Conservation (phyloP, 64 coral and sea anemone species). For the Acropora tenuis region DNA sequence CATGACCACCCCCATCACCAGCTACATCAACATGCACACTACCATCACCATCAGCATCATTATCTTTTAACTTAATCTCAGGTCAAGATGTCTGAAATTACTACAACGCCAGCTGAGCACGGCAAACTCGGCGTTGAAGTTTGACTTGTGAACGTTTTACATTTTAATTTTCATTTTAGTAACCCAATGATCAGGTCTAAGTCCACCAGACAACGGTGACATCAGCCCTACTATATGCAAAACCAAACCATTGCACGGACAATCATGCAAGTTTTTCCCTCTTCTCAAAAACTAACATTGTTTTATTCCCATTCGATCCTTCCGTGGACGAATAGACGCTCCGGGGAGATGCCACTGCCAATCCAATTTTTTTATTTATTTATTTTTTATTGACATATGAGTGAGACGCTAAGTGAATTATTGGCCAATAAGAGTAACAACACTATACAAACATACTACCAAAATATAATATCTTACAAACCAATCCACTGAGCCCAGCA, state of each 20-base stretch:
- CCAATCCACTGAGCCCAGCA: no score
- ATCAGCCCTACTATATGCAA: slow-evolving; percentile 48
- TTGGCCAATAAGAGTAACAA: neutral
- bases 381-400: neutral
- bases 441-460: no score
- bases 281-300: neutral
- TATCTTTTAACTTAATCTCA: neutral
- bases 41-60: neutral
- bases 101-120: neutral
- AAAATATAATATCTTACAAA: no score
- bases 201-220: slow-evolving; percentile 31
- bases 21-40: neutral
- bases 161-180: slow-evolving; percentile 1
- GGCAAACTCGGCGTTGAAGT: neutral
- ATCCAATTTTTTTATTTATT: neutral
- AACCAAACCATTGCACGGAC: slow-evolving; percentile 32
- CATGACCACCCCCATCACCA: neutral
- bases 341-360: neutral
- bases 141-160: neutral
- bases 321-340: neutral
- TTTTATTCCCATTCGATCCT: neutral
- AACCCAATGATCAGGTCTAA: neutral
- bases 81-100: neutral
- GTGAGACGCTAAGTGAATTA: neutral
- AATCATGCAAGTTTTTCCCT: slow-evolving; percentile 7